phyloP scores from a whole-genome alignment of 2,888 invertebrate species.

The Osedax fenrisi region DNA sequence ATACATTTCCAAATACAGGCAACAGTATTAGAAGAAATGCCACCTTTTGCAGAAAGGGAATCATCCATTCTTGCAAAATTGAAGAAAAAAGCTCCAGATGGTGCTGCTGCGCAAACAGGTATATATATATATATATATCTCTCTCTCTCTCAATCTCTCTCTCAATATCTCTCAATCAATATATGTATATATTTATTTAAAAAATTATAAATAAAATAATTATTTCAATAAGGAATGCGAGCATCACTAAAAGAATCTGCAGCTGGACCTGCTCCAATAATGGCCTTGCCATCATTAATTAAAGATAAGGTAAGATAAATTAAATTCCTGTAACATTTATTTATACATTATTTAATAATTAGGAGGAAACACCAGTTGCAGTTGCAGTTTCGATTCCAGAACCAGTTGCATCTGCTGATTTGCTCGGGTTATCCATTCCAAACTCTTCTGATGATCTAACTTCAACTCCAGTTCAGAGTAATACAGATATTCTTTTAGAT shows the following conservation, averaged over 20 bases:
- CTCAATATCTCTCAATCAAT: too few relatives aligned
- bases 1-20: too few relatives aligned
- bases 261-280: neutral
- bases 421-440: constrained; percentile 76
- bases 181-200: neutral
- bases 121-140: neutral
- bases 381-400: neutral
- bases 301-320: too few relatives aligned
- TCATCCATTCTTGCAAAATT: constrained; percentile 90
- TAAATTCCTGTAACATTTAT: too few relatives aligned
- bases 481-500: constrained; percentile 68
- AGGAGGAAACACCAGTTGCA: neutral
- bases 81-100: constrained; percentile 71
- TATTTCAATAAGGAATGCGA: neutral
- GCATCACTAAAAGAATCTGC: neutral
- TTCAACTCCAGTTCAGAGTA: constrained; percentile 59
- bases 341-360: too few relatives aligned
- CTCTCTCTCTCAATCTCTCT: too few relatives aligned
- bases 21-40: constrained; percentile 98
- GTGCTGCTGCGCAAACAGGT: neutral
- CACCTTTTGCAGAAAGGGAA: constrained; percentile 94
- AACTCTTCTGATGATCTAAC: constrained; percentile 56
- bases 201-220: neutral
- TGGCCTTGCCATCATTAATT: neutral
- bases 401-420: constrained; percentile 58